These are phyloP conservation scores for Drosophila parvula DNA, from an alignment of 1,140 invertebrate species.

Conservation along the genomic window DNA sequence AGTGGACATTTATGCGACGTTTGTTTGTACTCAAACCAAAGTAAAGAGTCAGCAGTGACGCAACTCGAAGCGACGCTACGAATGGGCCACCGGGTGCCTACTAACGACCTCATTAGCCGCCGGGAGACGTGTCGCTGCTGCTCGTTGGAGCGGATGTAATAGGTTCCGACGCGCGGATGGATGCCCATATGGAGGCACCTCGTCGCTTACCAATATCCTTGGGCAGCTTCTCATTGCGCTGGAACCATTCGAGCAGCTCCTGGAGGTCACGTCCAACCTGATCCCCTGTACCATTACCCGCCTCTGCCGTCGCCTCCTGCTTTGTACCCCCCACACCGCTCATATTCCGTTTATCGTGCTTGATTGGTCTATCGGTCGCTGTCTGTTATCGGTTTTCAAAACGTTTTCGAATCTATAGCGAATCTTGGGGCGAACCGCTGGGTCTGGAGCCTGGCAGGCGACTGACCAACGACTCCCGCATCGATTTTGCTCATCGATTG, in stretches of 20 bases:
- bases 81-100: constrained; percentile 42
- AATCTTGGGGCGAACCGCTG: constrained; percentile 32
- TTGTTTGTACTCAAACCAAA: constrained; percentile 24
- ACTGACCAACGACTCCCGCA: constrained; percentile 42
- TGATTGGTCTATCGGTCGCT: constrained; percentile 26
- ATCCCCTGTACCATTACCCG: constrained; percentile 3
- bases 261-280: constrained; percentile 61
- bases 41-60: constrained; percentile 41
- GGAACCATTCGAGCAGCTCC: constrained; percentile 70
- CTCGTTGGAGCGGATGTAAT: constrained; percentile 22
- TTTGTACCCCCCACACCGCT: constrained; percentile 29
- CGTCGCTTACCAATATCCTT: constrained; percentile 72
- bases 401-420: neutral
- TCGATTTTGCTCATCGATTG: constrained; percentile 39
- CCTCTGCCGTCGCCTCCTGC: neutral
- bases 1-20: constrained; percentile 1
- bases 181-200: neutral
- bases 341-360: constrained; percentile 28
- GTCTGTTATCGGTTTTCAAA: constrained; percentile 25
- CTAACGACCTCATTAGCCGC: constrained; percentile 70
- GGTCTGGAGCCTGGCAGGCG: constrained; percentile 47
- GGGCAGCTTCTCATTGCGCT: constrained; percentile 70
- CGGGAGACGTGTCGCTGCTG: constrained; percentile 11
- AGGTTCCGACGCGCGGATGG: neutral
- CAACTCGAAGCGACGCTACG: constrained; percentile 25